Conservation (phyloP, 2,113 vertebrate species). For the Myiopsitta monachus region DNA sequence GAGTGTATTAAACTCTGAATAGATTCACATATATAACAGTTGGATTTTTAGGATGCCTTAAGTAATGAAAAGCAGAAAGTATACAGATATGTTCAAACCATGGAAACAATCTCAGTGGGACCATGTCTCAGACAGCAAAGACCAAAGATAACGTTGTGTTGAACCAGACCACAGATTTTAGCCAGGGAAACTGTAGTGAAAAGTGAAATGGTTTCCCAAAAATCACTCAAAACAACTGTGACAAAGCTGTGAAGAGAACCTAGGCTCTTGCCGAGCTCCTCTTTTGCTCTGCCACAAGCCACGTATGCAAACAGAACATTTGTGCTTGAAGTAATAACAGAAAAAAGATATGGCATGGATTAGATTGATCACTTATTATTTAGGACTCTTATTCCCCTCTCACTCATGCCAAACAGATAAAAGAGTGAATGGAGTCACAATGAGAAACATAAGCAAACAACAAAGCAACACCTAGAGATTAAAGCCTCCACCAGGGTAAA, state of each 20-base stretch:
- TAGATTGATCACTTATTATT: neutral
- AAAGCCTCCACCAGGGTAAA: neutral
- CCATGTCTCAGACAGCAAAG: neutral
- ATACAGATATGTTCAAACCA: neutral
- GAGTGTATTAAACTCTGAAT: neutral
- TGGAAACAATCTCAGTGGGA: neutral
- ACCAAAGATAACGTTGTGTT: neutral
- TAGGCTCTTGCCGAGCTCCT: neutral
- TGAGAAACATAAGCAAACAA: neutral
- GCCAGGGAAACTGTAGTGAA: neutral
- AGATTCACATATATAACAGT: neutral
- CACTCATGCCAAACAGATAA: neutral
- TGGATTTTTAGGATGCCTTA: neutral
- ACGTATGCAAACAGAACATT: neutral
- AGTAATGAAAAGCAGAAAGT: neutral
- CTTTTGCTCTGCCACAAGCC: neutral
- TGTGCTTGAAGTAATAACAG: neutral
- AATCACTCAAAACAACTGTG: neutral
- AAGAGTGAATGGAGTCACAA: neutral
- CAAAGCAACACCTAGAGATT: neutral
- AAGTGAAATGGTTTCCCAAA: neutral
- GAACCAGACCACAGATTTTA: neutral
- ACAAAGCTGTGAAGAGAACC: neutral
- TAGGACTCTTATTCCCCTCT: neutral
- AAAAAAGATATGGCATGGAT: neutral